Evolutionary conservation across 2,113 vertebrate species (phyloP).

Genomic region (Arvicanthis niloticus): DNA sequence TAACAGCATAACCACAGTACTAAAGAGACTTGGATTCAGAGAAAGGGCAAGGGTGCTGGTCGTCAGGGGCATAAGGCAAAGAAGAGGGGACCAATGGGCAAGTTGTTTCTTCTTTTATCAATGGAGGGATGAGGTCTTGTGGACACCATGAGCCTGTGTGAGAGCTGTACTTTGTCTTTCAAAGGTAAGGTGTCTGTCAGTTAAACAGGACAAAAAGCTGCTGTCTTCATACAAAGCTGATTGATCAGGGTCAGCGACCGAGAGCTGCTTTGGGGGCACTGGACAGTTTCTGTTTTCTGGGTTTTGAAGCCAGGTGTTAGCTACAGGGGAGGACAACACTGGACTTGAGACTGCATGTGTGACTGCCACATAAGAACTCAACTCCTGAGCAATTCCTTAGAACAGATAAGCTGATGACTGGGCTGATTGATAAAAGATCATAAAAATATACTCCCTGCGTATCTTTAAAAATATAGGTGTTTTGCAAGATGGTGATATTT

Average conservation of each 20-base stretch:
- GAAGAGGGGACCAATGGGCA: constrained; percentile 13
- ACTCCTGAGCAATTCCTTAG: not conserved
- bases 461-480: not conserved
- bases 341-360: not conserved
- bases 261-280: not conserved
- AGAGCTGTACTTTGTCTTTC: not conserved
- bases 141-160: not conserved
- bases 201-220: not conserved
- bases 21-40: constrained; percentile 62
- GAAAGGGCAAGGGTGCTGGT: constrained; percentile 54
- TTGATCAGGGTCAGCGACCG: not conserved
- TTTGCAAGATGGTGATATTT: not conserved
- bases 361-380: not conserved
- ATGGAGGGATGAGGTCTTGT: not conserved
- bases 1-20: constrained; percentile 64
- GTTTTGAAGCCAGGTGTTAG: not conserved
- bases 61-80: constrained; percentile 38
- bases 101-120: not conserved
- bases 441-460: not conserved
- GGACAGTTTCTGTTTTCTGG: not conserved
- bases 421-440: not conserved
- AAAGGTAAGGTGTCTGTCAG: not conserved
- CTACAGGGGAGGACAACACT: not conserved
- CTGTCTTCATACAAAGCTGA: not conserved
- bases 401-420: not conserved